phyloP scores from a whole-genome alignment of 1,140 invertebrate genomes.

The Nixonia krombeini region DNA sequence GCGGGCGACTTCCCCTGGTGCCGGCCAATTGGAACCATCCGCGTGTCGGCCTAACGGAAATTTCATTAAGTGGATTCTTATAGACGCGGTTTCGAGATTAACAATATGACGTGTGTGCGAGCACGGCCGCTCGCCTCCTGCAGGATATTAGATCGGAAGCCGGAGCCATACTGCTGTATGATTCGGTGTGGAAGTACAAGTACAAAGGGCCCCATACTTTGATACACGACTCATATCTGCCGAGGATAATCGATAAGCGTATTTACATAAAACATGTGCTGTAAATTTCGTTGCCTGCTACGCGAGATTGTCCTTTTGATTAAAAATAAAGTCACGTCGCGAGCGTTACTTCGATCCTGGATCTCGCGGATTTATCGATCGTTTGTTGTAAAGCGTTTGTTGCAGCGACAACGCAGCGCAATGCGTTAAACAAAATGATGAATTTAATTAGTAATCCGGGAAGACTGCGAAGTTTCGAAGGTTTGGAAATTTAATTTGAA shows the following conservation, averaged over 20 bases:
- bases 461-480: not conserved
- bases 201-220: constrained; percentile 36
- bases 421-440: too few relatives aligned
- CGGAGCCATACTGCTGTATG: constrained; percentile 37
- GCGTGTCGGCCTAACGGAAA: constrained; percentile 52
- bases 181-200: constrained; percentile 37
- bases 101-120: constrained; percentile 60
- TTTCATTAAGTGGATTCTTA: constrained; percentile 69
- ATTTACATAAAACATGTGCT: constrained; percentile 44
- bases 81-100: constrained; percentile 64
- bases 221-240: constrained; percentile 27
- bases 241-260: constrained; percentile 42
- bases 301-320: constrained; percentile 21
- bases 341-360: too few relatives aligned
- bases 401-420: too few relatives aligned
- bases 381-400: too few relatives aligned
- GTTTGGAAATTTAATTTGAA: not conserved
- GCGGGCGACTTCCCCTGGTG: constrained; percentile 40
- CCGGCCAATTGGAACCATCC: constrained; percentile 52
- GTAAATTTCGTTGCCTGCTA: constrained; percentile 32
- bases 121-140: constrained; percentile 33
- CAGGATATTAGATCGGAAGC: constrained; percentile 60
- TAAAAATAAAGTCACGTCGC: constrained; percentile 3
- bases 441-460: not conserved
- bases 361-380: too few relatives aligned